Percentiles rank a stretch among this genome's conserved stretches.
phyloP scores from a whole-genome alignment of 2,888 invertebrate genomes.

The Erebia epiphron region DNA sequence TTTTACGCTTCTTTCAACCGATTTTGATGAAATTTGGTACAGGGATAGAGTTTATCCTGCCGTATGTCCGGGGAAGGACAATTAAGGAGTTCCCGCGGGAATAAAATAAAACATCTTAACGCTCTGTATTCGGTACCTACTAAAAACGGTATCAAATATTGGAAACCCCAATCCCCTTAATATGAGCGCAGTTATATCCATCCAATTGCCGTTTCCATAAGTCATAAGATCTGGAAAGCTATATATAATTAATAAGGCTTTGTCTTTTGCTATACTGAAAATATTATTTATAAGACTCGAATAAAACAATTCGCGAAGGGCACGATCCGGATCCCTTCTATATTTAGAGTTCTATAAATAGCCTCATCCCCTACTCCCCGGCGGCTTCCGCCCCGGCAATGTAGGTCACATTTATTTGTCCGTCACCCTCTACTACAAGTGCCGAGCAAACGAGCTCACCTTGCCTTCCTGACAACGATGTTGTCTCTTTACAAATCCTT shows the following conservation, averaged over 20 bases:
- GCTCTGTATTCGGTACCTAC: too few species aligned
- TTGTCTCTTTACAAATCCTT: conserved; percentile 1
- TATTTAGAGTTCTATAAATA: conserved; percentile 72
- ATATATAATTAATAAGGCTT: neutral
- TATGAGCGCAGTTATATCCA: too few species aligned
- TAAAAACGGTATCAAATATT: too few species aligned
- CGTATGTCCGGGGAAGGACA: too few species aligned
- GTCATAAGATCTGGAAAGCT: too few species aligned
- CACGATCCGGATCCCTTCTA: conserved; percentile 62
- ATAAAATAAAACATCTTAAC: too few species aligned
- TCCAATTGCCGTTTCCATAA: too few species aligned
- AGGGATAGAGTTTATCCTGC: too few species aligned
- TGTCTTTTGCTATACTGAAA: neutral
- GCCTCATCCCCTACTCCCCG: conserved; percentile 31
- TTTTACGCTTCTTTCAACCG: too few species aligned
- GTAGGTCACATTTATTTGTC: conserved; percentile 42
- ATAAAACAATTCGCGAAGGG: conserved; percentile 48
- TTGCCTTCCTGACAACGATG: neutral
- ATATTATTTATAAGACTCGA: conserved; percentile 18
- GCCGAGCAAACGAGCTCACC: neutral
- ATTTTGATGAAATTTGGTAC: too few species aligned
- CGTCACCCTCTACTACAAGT: conserved; percentile 7
- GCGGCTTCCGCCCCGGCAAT: conserved; percentile 36
- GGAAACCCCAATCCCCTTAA: too few species aligned
- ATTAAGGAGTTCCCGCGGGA: too few species aligned